Conservation (phyloP, 2,113 vertebrate species). For the Mobula birostris region DNA sequence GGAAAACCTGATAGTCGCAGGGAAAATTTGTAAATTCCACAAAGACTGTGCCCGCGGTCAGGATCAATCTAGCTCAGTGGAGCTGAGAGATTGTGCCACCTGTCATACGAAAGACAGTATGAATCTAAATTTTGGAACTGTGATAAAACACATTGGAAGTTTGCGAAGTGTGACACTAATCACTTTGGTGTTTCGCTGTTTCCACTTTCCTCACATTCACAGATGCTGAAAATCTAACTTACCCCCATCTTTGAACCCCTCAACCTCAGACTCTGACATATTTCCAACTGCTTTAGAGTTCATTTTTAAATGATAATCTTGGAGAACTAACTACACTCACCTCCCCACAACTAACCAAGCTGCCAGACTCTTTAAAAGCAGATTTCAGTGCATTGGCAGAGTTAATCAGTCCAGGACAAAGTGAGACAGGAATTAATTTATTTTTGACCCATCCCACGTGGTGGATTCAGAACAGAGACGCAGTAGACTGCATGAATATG, state of each 20-base stretch:
- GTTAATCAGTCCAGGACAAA: slow-evolving; percentile 7
- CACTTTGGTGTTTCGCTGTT: background rate
- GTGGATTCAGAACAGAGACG: background rate
- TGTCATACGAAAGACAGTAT: too few relatives aligned
- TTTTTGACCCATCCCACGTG: background rate
- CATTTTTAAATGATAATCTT: background rate
- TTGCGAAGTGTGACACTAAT: background rate
- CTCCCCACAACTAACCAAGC: background rate
- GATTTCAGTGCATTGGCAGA: background rate
- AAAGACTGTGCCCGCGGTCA: too few relatives aligned
- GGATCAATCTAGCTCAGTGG: too few relatives aligned
- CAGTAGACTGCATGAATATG: background rate
- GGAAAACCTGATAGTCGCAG: too few relatives aligned
- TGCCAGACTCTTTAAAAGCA: background rate
- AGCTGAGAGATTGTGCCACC: too few relatives aligned
- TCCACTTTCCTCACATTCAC: too few relatives aligned
- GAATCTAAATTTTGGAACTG: background rate
- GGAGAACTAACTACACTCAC: background rate
- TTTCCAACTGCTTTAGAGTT: too few relatives aligned
- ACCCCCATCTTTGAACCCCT: background rate
- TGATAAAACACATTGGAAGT: background rate
- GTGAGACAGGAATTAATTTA: slow-evolving; percentile 22
- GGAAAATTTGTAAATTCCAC: too few relatives aligned
- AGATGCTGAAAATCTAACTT: background rate
- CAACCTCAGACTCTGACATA: background rate